Evolutionary conservation across 1,140 invertebrate genomes (phyloP), one percentile per base, ranked within the genome.

Genomic region (Protaetia brevitarsis): DNA sequence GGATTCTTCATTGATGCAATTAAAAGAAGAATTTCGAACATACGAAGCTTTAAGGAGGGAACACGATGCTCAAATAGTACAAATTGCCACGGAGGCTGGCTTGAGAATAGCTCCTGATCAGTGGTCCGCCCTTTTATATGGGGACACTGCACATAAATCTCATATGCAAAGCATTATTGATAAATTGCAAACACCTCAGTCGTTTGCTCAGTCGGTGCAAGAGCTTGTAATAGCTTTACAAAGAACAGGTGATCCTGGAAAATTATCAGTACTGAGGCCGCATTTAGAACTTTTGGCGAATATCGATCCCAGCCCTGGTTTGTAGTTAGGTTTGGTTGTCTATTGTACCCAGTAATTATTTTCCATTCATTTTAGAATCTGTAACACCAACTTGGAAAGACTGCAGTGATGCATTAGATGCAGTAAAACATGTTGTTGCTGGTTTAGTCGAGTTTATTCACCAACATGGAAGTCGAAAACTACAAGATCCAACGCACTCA

Each of bases 131-230:
- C 78, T 99, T 29, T 79, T 99, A 1, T 99, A 99, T 78, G 97
- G 97, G 1, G 97, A 99, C 77, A 90, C 90, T 0, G 85, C 87
- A 13, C 96, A 98, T 75, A 98, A 98, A 78, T 96, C 95, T 16
- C 95, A 98, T 76, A 99, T 99, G 96, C 96, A 99, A 80, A 97
- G 94, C 73, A 99, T 99, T 65, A 97, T 99, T 73, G 90, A 94
- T 72, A 94, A 96, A 82, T 79, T 97, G 28, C 94, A 96, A 81
- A 96, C 93, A 11, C 94, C 94, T 0, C 90, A 94, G 69, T 93
- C 91, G 1, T 96, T 96, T 79, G 87, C 90, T 1, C 92, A 95
- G 78, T 92, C 91, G 36, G 90, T 97, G 1, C 93, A 95, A 77
- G 95, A 98, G 78, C 78, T 98, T 65, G 88, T 96, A 19, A 94